Base-by-base conservation (phyloP, 2,797 vertebrate genomes). In the Dromococcyx pavoninus region DNA sequence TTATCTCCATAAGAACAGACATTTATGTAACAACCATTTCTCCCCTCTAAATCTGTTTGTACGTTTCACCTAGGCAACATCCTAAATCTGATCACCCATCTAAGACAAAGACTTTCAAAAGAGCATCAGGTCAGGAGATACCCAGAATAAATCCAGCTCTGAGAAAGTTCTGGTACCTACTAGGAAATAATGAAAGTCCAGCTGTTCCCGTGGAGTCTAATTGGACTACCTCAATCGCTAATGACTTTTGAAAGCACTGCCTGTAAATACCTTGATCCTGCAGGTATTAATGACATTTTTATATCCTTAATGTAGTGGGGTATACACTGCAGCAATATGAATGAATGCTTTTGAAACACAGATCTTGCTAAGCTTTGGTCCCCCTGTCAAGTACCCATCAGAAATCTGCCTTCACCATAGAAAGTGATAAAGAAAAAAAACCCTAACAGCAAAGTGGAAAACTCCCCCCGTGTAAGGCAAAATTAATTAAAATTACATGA, bases 11-110 rank as follows among this genome's bases (percentile, higher is more conserved):
- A 89, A 94, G 92, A 95, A 93, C 0, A 3, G 79, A 92, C 78
- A 28, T 86, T 86, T 86, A 88, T 81, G 86, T 73, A 91, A 93
- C 88, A 84, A 77, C 64, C 57, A 30, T 87, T 86, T 92, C 13
- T 79, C 71, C 62, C 85, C 76, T 90, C 82, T 94, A 94, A 88
- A 94, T 91, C 89, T 87, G 76, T 79, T 87, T 90, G 91, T 51
- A 88, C 17, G 3, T 91, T 94, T 91, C 89, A 88, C 93, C 95
- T 95, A 94, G 69, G 88, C 74, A 94, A 88, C 87, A 88, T 94
- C 94, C 91, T 96, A 96, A 94, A 95, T 94, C 94, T 90, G 53
- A 95, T 79, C 95, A 86, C 88, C 81, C 78, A 87, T 77, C 81
- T 57, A 88, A 94, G 78, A 92, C 93, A 94, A 92, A 87, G 87